Percentiles rank a stretch among this genome's conserved stretches.
Conservation (phyloP, 2,113 vertebrate species). For the Brienomyrus longianalis region DNA sequence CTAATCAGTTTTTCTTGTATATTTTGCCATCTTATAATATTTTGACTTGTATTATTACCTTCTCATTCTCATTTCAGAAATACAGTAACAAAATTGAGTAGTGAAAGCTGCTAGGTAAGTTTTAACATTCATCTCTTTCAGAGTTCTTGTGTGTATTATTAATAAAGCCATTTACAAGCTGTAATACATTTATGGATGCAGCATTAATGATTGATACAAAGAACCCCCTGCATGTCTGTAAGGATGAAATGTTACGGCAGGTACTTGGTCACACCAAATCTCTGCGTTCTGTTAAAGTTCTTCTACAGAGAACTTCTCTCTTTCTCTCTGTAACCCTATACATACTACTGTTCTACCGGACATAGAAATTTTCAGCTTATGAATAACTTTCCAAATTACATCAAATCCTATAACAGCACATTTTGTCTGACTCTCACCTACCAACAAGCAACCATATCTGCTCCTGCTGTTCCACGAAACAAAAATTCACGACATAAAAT, state of each 20-base stretch:
- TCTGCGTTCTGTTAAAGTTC: not conserved
- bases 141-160: constrained; percentile 23
- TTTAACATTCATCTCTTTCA: constrained; percentile 16
- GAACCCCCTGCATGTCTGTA: not conserved
- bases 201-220: constrained; percentile 25
- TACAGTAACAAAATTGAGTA: constrained; percentile 10
- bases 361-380: not conserved
- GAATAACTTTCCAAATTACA: not conserved
- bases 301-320: not conserved
- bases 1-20: not conserved
- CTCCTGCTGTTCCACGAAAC: not conserved
- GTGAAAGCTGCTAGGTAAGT: not conserved
- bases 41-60: constrained; percentile 4
- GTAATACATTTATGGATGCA: constrained; percentile 28
- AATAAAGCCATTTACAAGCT: constrained; percentile 25
- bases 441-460: not conserved
- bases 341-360: not conserved
- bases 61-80: not conserved
- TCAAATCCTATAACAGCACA: not conserved
- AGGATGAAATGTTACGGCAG: not conserved
- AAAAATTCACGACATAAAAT: not conserved
- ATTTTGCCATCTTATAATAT: not conserved
- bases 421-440: not conserved
- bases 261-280: not conserved
- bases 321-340: not conserved